A percentile compares a stretch with the other conserved stretches of the same genome.
Conservation (phyloP, 2,888 invertebrate species). For the Spisula solida region DNA sequence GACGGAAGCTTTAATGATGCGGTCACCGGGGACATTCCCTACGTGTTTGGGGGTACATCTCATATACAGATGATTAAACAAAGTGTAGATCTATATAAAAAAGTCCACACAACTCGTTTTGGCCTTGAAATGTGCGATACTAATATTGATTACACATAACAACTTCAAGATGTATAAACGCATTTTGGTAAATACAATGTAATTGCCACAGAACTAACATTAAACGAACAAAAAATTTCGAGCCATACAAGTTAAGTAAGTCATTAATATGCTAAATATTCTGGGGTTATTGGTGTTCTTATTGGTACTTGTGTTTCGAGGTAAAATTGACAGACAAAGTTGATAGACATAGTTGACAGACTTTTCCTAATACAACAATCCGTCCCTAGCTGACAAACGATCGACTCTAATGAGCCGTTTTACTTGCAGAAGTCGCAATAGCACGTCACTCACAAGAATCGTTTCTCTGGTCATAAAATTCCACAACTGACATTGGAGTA, state of each 20-base stretch:
- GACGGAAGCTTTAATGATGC: too few species aligned
- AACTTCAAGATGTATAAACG: not conserved
- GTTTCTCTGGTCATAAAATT: slow-evolving; percentile 1
- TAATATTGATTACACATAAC: not conserved
- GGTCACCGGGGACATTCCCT: too few species aligned
- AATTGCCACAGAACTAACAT: not conserved
- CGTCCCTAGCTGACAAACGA: slow-evolving; percentile 18
- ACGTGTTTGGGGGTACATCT: too few species aligned
- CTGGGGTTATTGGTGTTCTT: not conserved
- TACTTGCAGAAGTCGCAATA: slow-evolving; percentile 20
- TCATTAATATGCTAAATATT: not conserved
- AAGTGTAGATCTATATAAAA: too few species aligned
- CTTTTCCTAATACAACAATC: slow-evolving; percentile 17
- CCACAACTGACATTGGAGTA: not conserved
- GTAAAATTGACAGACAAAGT: not conserved
- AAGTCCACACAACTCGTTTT: not conserved
- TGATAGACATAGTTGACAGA: too few species aligned
- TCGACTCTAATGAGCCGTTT: slow-evolving; percentile 30
- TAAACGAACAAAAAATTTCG: not conserved
- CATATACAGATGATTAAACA: not conserved
- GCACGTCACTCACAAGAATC: slow-evolving; percentile 1
- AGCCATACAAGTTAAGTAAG: not conserved
- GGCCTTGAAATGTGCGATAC: not conserved
- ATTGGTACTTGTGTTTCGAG: not conserved
- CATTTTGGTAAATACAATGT: not conserved